Evolutionary conservation across 2,888 invertebrate genomes (phyloP).

Genomic region (Timandra comae): DNA sequence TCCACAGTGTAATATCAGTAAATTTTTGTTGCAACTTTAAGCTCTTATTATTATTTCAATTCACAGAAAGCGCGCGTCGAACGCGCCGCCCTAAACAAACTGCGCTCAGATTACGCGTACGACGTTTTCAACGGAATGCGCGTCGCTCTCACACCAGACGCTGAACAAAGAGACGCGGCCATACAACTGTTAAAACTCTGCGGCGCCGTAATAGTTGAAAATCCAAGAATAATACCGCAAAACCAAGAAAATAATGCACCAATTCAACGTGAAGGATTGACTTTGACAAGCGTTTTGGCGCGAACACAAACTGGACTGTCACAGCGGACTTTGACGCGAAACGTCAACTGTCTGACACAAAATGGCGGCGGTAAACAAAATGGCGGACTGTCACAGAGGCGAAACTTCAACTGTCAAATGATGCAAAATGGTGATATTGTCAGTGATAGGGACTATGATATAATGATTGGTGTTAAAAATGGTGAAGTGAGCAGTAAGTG

Average conservation of each 20-base stretch:
- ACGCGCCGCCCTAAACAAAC: constrained; percentile 41
- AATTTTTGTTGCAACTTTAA: too few relatives aligned
- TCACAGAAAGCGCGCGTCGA: constrained; percentile 62
- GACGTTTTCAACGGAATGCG: constrained; percentile 54
- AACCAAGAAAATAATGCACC: constrained; percentile 5
- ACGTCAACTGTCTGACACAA: constrained; percentile 3
- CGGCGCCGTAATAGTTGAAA: constrained; percentile 36
- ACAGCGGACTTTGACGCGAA: constrained; percentile 2
- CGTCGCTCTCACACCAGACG: constrained; percentile 32
- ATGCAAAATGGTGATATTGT: constrained; percentile 3
- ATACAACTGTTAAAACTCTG: constrained; percentile 44
- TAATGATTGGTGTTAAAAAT: constrained; percentile 36
- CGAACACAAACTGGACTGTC: constrained; percentile 1
- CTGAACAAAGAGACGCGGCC: constrained; percentile 42
- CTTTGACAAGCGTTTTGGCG: too few relatives aligned
- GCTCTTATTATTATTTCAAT: too few relatives aligned
- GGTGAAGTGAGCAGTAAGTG: constrained; percentile 51
- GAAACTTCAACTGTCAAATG: constrained; percentile 4
- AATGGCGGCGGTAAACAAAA: too few relatives aligned
- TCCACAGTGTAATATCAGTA: too few relatives aligned
- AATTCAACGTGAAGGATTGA: too few relatives aligned
- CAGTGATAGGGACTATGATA: constrained; percentile 26
- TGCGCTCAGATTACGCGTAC: constrained; percentile 50
- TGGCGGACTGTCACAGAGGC: constrained; percentile 1
- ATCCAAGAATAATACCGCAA: constrained; percentile 16